Evolutionary conservation across 2,113 vertebrate species (phyloP).

Genomic region (Protobothrops mucrosquamatus): DNA sequence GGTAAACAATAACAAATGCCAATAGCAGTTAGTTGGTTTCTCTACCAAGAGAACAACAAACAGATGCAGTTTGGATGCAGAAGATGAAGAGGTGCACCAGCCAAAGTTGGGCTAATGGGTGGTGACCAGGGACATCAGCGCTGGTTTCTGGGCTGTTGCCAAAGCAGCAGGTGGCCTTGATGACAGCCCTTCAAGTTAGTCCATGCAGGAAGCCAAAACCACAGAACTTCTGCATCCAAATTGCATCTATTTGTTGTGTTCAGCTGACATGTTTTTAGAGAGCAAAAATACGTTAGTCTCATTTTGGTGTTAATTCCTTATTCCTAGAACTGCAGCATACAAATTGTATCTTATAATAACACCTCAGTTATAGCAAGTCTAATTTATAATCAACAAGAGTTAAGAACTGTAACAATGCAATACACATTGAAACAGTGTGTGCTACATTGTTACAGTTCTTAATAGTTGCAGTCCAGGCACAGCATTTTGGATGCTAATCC

Average conservation of each 20-base stretch:
- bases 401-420: not conserved
- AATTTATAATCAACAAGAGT: not conserved
- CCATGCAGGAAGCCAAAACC: not conserved
- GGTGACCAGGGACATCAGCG: not conserved
- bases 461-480: not conserved
- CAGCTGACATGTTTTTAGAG: not conserved
- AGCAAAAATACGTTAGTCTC: not conserved
- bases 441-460: not conserved
- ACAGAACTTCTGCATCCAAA: not conserved
- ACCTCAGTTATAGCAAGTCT: not conserved
- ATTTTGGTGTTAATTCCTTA: not conserved
- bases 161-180: not conserved
- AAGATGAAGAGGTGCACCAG: not conserved
- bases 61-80: not conserved
- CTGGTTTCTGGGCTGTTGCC: not conserved
- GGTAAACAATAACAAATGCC: not conserved
- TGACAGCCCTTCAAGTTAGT: not conserved
- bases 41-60: not conserved
- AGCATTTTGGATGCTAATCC: not conserved
- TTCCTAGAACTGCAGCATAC: not conserved
- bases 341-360: not conserved
- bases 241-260: not conserved
- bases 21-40: not conserved
- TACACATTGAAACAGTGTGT: not conserved
- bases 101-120: not conserved